Percentiles rank a stretch among this genome's conserved stretches.
These are phyloP conservation scores for Panulirus ornatus DNA, from an alignment of 1,140 invertebrate genomes.

Conservation along the genomic window DNA sequence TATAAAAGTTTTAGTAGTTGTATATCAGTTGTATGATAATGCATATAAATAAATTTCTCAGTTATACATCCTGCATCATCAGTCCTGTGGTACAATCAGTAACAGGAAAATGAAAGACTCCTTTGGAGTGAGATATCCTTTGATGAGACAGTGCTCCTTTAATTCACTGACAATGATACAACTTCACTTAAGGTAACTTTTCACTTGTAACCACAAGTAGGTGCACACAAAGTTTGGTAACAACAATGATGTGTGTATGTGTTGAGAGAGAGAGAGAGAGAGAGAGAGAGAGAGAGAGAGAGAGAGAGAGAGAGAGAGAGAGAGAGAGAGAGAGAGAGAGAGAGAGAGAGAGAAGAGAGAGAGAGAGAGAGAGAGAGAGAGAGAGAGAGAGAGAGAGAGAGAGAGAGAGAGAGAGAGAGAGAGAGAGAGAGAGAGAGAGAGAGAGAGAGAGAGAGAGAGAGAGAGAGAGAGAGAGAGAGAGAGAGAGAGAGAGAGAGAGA, in stretches of 20 bases:
- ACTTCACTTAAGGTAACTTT: too few relatives aligned
- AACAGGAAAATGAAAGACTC: too few relatives aligned
- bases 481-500: slow-evolving; percentile 7
- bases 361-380: background rate
- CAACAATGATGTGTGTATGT: too few relatives aligned
- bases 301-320: slow-evolving; percentile 7
- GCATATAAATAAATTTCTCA: background rate
- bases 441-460: slow-evolving; percentile 7
- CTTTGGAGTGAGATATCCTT: too few relatives aligned
- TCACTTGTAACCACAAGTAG: background rate
- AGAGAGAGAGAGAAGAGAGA: background rate
- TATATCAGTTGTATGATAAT: background rate
- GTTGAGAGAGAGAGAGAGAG: too few relatives aligned
- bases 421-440: slow-evolving; percentile 7
- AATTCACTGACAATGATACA: too few relatives aligned
- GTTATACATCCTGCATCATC: background rate
- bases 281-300: too few relatives aligned
- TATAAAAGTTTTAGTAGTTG: too few relatives aligned
- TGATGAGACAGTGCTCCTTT: too few relatives aligned
- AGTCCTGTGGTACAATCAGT: background rate
- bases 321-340: slow-evolving; percentile 7
- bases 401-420: slow-evolving; percentile 7
- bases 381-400: slow-evolving; percentile 7
- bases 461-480: slow-evolving; percentile 7
- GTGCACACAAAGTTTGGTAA: too few relatives aligned